Percentiles rank a stretch among this genome's conserved stretches.
phyloP scores from a whole-genome alignment of 2,797 vertebrate species.

The Sebastes matsubarae region DNA sequence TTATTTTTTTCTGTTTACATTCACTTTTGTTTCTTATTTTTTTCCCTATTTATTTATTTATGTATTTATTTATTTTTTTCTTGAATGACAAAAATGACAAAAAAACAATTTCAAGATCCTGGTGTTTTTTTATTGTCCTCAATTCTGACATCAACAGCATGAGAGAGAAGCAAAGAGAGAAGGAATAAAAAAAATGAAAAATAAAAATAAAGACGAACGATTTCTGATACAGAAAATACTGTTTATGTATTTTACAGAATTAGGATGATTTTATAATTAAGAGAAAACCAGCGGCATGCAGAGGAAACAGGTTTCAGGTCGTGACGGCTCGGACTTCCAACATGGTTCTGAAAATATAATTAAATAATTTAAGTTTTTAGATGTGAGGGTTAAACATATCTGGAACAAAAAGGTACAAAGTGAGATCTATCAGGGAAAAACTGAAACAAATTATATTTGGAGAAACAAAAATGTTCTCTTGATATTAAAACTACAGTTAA shows the following conservation, averaged over 20 bases:
- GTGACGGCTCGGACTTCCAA: neutral
- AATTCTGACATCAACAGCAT: constrained; percentile 17
- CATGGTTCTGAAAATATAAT: neutral
- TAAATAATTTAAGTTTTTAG: too few relatives aligned
- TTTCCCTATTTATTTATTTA: too few relatives aligned
- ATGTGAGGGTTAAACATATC: neutral
- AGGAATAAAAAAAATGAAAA: neutral
- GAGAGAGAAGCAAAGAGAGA: constrained; percentile 32
- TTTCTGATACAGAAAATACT: constrained; percentile 61
- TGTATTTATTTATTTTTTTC: too few relatives aligned
- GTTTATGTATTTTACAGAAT: constrained; percentile 11
- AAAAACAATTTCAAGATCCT: neutral
- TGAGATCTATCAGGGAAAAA: neutral
- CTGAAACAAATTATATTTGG: neutral
- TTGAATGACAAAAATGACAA: neutral
- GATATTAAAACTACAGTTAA: too few relatives aligned
- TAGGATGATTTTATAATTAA: neutral
- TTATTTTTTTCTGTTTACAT: too few relatives aligned
- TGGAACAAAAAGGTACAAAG: neutral
- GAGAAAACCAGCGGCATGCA: neutral
- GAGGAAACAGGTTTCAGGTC: neutral
- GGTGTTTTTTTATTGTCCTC: constrained; percentile 42
- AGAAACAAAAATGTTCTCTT: neutral
- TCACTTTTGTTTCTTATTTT: too few relatives aligned
- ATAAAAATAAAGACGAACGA: neutral